phyloP scores from a whole-genome alignment of 1,140 invertebrate genomes.

The Drosophila malerkotliana region DNA sequence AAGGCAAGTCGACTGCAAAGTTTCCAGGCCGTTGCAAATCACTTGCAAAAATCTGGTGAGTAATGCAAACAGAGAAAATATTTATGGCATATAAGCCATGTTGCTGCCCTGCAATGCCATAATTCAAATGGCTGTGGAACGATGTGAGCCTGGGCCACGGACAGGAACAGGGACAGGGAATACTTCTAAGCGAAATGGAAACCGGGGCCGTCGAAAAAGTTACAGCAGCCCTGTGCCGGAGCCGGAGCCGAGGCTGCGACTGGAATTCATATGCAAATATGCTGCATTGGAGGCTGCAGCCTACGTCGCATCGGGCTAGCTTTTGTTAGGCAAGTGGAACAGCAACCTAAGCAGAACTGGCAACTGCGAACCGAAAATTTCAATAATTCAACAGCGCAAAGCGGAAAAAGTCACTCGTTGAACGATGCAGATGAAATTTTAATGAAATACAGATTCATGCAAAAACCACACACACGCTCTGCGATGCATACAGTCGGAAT shows the following conservation, averaged over 20 bases:
- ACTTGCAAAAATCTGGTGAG: slow-evolving; percentile 74
- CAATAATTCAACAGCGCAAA: slow-evolving; percentile 82
- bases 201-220: slow-evolving; percentile 33
- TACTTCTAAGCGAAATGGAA: slow-evolving; percentile 27
- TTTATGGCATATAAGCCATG: slow-evolving; percentile 77
- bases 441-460: slow-evolving; percentile 82
- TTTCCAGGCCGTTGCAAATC: slow-evolving; percentile 76
- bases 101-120: slow-evolving; percentile 74
- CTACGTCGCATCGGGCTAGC: slow-evolving; percentile 19
- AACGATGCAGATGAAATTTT: slow-evolving; percentile 82
- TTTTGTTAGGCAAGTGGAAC: slow-evolving; percentile 55
- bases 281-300: slow-evolving; percentile 35
- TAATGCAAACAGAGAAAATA: slow-evolving; percentile 79
- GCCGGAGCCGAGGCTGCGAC: slow-evolving; percentile 58
- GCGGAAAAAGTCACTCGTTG: slow-evolving; percentile 82
- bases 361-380: slow-evolving; percentile 77
- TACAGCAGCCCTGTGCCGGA: slow-evolving; percentile 44
- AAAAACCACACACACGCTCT: slow-evolving; percentile 58
- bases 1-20: slow-evolving; percentile 67
- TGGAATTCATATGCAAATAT: slow-evolving; percentile 78
- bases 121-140: slow-evolving; percentile 70
- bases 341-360: slow-evolving; percentile 57
- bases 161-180: slow-evolving; percentile 1
- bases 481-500: slow-evolving; percentile 21
- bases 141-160: slow-evolving; percentile 33